Evolutionary conservation across 2,888 invertebrate genomes (phyloP).

Genomic region (Latrodectus hesperus): DNA sequence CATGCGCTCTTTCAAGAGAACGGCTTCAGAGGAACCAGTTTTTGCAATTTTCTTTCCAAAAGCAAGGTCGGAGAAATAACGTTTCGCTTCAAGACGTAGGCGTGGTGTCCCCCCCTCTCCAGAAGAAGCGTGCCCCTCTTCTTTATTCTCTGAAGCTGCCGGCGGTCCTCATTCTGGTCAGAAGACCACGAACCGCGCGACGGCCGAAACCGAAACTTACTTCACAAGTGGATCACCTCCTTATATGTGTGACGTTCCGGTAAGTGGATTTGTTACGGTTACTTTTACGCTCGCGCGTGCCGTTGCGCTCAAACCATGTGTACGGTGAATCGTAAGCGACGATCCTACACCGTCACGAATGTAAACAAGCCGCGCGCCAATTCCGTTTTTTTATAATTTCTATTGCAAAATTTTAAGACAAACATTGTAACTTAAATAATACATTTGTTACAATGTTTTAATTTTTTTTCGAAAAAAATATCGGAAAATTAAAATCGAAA

Average conservation of each 20-base stretch:
- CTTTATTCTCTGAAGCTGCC: conserved; percentile 2
- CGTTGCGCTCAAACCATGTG: conserved; percentile 3
- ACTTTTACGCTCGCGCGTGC: conserved; percentile 15
- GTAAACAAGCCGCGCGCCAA: background rate
- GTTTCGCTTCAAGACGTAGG: conserved; percentile 52
- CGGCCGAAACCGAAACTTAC: conserved; percentile 47
- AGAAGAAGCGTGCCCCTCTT: conserved; percentile 21
- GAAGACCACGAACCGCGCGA: conserved; percentile 15
- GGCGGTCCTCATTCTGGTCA: conserved; percentile 15
- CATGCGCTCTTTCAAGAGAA: background rate
- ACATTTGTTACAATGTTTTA: background rate
- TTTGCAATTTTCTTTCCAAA: conserved; percentile 25
- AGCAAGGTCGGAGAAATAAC: conserved; percentile 55
- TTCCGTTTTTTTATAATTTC: background rate
- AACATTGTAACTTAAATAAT: background rate
- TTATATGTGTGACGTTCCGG: conserved; percentile 39
- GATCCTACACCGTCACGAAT: background rate
- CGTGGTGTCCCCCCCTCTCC: conserved; percentile 22
- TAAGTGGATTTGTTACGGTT: conserved; percentile 29
- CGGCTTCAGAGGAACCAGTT: conserved; percentile 54
- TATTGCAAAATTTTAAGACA: background rate
- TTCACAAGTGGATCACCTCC: background rate
- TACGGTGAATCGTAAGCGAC: background rate
- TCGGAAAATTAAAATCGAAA: too few species aligned
- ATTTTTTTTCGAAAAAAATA: background rate